Base-by-base conservation (phyloP, 2,888 invertebrate genomes). In the Lysandra coridon region DNA sequence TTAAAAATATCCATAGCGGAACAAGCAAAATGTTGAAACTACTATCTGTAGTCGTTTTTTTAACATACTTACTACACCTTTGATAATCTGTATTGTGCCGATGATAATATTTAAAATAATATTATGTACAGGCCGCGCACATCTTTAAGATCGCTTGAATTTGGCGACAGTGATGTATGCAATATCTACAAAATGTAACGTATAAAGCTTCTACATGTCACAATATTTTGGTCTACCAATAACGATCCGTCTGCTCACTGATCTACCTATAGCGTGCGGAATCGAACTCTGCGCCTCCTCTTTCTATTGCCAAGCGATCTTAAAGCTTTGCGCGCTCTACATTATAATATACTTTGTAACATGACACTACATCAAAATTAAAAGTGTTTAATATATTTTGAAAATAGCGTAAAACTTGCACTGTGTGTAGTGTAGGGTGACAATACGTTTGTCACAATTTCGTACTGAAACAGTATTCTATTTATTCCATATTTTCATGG, bases 401-500 rank as follows among this genome's bases (percentile, higher is more conserved):
- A 33, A 37, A 69, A 17, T 14, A 69, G 33, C 33, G 69, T 69
- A 5, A 17, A 69, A 33, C 4, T 33, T 33, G 69, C 10, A 69
- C 69, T 5, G 69, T 69, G 23, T 33, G 69, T 37, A 12, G 23
- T 33, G 69, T 69, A 12, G 49, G 49, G 49, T 49, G 49, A 69
- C 69, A 69, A 69, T 69, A 23, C 62, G 23, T 57, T 57, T 62
- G 23, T 62, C 23, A 62, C 23, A 62, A 69, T 69, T 69, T 69
- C 69, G 33, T 69, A 64, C 17, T 57, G 0, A 69, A 69, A 37
- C 69, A 69, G 69, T 69, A 69, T 69, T 69, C 69, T 69, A 69
- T 69, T 69, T 69, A 69, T 69, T 69, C 69, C 69, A 69, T 69
- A 69, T 33, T 69, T 69, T 69, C 69, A 14, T 69, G 69, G 69